Evolutionary conservation across 2,113 vertebrate genomes (phyloP), one percentile per base, ranked within the genome.

Genomic region (Pan paniscus): DNA sequence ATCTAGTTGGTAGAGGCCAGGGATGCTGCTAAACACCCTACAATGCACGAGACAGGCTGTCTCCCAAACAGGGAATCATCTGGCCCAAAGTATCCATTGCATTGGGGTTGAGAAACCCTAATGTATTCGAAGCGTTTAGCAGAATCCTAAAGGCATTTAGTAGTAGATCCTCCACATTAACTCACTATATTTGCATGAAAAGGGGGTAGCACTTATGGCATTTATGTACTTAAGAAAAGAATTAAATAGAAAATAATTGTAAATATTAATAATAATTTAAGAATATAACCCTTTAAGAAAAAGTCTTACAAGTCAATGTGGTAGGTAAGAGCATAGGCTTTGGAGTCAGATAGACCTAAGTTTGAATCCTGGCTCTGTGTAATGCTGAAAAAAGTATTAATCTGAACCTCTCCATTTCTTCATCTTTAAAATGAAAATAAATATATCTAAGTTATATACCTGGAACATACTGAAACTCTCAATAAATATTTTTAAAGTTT

Each of bases 401-500:
- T 38, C 38, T 78, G 80, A 96, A 72, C 6, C 27, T 78, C 14
- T 92, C 14, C 27, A 27, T 70, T 93, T 38, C 32, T 18, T 75
- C 7, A 72, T 14, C 40, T 81, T 84, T 89, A 52, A 92, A 93
- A 67, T 70, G 20, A 82, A 93, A 91, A 50, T 81, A 93, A 96
- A 78, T 35, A 38, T 32, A 83, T 32, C 46, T 94, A 43, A 92
- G 14, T 78, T 48, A 48, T 40, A 35, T 79, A 70, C 9, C 5
- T 94, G 8, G 3, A 90, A 90, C 16, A 94, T 72, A 78, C 91
- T 40, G 90, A 93, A 80, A 78, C 8, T 57, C 61, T 75, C 43
- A 38, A 43, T 17, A 73, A 38, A 4, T 59, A 78, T 89, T 89
- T 95, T 72, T 75, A 55, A 72, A 76, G 25, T 78, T 91, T 80